Base-by-base conservation (phyloP, 2,888 invertebrate genomes). In the Zaprionus lineosus region DNA sequence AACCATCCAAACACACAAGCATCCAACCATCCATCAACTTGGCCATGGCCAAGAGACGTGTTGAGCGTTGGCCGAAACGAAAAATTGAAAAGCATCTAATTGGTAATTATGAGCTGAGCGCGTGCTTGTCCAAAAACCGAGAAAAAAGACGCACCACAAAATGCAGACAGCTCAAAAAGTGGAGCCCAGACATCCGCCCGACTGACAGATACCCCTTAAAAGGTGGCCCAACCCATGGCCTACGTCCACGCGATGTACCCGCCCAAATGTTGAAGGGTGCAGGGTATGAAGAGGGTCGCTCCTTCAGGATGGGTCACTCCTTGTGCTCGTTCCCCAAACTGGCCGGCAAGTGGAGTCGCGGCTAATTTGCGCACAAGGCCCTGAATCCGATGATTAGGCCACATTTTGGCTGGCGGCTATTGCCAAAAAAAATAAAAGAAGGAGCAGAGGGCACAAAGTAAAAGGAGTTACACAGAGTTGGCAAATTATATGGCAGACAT, bases 31-130 rank as follows among this genome's bases (percentile, higher is more conserved):
- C 71, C 71, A 74, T 71, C 74, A 74, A 66, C 21, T 65, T 63
- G 69, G 62, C 58, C 63, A 55, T 62, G 64, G 64, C 48, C 50
- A 34, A 68, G n/a, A n/a, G 67, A 68, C 67, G 69, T 74, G 64
- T 74, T 73, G 72, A 74, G 61, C 69, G 64, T 58, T 65, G 60
- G 72, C 74, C 74, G 43, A 65, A 69, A 56, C 75, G 61, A 74
- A 65, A 74, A 77, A 75, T 78, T 84, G 78, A 81, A 83, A 79
- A 83, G 72, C 78, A 72, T 79, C 81, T 83, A 84, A 84, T 81
- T 83, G 78, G 76, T 84, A 78, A 79, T 81, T 76, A 81, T 84
- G 77, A 73, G 63, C 60, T 62, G 62, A 83, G 83, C 83, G 77
- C 84, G 83, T 81, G 84, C 78, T 76, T 74, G 62, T 65, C 73